Percentiles rank a stretch among this genome's conserved stretches.
Conservation (phyloP, 2,797 vertebrate genomes). For the Sandelia bainsii region DNA sequence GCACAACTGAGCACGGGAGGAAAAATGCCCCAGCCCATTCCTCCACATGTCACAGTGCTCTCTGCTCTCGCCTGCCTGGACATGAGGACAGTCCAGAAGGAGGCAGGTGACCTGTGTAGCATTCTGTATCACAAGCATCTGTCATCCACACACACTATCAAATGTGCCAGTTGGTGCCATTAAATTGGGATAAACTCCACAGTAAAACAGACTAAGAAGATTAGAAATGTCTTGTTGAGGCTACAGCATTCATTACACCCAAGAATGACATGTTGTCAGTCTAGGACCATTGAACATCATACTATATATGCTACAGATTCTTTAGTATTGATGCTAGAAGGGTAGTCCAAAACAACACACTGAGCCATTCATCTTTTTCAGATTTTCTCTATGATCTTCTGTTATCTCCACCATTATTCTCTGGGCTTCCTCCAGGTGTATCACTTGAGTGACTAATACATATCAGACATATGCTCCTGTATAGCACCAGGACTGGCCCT, state of each 20-base stretch:
- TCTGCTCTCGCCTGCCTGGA: conserved; percentile 19
- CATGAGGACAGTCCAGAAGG: conserved; percentile 26
- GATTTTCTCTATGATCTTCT: neutral
- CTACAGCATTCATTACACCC: neutral
- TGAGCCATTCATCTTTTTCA: too few relatives aligned
- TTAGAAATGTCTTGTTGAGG: neutral
- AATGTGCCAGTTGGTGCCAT: conserved; percentile 1
- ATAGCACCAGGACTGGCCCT: too few relatives aligned
- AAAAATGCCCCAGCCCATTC: conserved; percentile 11
- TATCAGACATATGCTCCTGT: too few relatives aligned
- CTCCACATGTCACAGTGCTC: conserved; percentile 44
- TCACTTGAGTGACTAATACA: too few relatives aligned
- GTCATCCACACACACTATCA: conserved; percentile 5
- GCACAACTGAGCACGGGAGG: conserved; percentile 6
- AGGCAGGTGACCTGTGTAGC: conserved; percentile 23
- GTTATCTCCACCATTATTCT: too few relatives aligned
- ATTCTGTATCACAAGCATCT: conserved; percentile 13
- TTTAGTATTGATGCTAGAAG: neutral
- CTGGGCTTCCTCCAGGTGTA: too few relatives aligned
- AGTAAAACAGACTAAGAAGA: neutral
- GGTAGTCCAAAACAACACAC: too few relatives aligned
- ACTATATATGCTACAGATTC: neutral
- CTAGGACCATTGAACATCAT: neutral
- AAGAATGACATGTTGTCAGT: neutral
- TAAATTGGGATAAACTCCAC: conserved; percentile 4